Base-by-base conservation (phyloP, 2,113 vertebrate species). In the Sceloporus undulatus region DNA sequence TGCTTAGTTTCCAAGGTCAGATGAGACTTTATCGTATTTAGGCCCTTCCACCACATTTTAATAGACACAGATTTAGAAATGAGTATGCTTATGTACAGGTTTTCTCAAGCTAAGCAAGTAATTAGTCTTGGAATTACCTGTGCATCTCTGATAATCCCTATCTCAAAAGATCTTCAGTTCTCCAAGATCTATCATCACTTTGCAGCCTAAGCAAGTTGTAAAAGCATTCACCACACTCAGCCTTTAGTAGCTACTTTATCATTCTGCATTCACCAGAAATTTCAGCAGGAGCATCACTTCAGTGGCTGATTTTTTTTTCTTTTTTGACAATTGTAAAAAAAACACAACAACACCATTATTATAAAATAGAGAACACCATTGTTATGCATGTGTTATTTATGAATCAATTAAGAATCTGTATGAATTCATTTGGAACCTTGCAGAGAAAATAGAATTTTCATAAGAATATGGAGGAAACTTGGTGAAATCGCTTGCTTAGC, bases 101-200 rank as follows among this genome's bases (percentile, higher is more conserved):
- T 78, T 77, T 62, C 71, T 29, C 25, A 54, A 54, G 62, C 48
- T 38, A 18, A 38, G 54, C 48, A 70, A 66, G 76, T 75, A 76
- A 88, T 82, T 88, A 54, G 21, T 66, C 73, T 88, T 42, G n/a
- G 42, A 76, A 83, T 80, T 77, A 59, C 83, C 14, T 83, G 59
- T 77, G 80, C 74, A 83, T 52, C n/a, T 83, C 73, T 59, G 75
- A 75, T 65, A 81, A 65, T 74, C 70, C 79, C 9, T 73, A 52
- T 62, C 29, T 59, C 86, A 70, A 1, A 54, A 54, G 6, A 40
- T 85, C 73, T 85, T 85, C 40, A 86, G 13, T 78, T 77, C 40
- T 85, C 59, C 10, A 40, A 65, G 18, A 62, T 42, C 42, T 52
- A 18, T 68, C 48, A 40, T 42, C n/a, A 38, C 11, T 79, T 62